These are phyloP conservation scores for Oryzias javanicus DNA, from an alignment of 2,113 vertebrate species.

Conservation along the genomic window DNA sequence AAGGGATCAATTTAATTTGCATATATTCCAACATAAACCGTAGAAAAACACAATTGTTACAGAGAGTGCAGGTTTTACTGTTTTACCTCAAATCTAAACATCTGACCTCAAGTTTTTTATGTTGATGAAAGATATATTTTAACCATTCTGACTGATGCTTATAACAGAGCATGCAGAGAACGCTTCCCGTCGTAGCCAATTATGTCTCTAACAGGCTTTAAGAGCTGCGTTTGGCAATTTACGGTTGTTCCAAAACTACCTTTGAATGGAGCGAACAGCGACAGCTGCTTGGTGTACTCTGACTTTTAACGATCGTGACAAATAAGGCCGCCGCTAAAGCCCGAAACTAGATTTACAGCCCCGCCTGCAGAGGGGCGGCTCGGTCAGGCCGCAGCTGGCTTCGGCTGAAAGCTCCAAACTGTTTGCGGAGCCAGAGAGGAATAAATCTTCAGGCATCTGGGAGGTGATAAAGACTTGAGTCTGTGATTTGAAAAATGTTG, in stretches of 20 bases:
- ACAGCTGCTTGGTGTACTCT: slow-evolving; percentile 52
- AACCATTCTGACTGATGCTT: slow-evolving; percentile 24
- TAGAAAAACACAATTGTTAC: background rate
- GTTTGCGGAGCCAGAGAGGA: slow-evolving; percentile 10
- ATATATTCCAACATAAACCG: slow-evolving; percentile 17
- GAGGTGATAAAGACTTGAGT: background rate
- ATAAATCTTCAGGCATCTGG: background rate
- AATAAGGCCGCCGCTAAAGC: slow-evolving; percentile 44
- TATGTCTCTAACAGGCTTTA: slow-evolving; percentile 26
- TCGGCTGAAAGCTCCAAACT: slow-evolving; percentile 32
- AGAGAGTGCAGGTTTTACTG: too few relatives aligned
- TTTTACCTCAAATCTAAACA: too few relatives aligned
- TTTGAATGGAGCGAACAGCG: slow-evolving; percentile 39
- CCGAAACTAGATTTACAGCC: slow-evolving; percentile 53
- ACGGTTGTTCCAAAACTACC: slow-evolving; percentile 32
- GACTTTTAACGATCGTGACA: slow-evolving; percentile 50
- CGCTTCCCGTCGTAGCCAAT: slow-evolving; percentile 36
- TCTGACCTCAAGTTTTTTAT: background rate
- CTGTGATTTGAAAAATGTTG: too few relatives aligned
- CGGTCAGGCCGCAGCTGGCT: slow-evolving; percentile 43
- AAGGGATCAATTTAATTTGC: slow-evolving; percentile 21
- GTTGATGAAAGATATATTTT: background rate
- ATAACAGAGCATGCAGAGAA: slow-evolving; percentile 18
- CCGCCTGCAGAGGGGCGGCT: slow-evolving; percentile 25
- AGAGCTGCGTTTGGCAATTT: slow-evolving; percentile 17